Conservation (phyloP, 2,797 vertebrate genomes). For the Pelochelys cantorii region DNA sequence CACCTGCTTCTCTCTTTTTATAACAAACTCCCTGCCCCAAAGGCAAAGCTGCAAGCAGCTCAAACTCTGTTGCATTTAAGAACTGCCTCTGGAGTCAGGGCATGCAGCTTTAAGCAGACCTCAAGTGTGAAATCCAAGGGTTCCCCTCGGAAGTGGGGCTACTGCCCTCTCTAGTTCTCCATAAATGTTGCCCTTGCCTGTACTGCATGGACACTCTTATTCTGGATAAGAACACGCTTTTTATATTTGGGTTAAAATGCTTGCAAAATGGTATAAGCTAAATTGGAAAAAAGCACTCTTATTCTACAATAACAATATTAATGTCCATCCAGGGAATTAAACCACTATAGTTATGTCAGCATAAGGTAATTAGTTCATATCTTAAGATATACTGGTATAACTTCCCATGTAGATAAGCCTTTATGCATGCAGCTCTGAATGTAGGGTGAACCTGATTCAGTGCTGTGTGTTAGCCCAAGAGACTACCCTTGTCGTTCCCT, state of each 20-base stretch:
- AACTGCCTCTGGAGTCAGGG: too few relatives aligned
- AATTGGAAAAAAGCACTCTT: neutral
- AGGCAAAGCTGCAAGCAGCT: too few relatives aligned
- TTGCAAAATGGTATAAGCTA: neutral
- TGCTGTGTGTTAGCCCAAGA: neutral
- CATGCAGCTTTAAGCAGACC: too few relatives aligned
- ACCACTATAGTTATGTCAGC: neutral
- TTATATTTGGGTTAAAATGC: neutral
- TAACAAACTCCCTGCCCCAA: too few relatives aligned
- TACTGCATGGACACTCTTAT: neutral
- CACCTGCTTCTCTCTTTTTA: too few relatives aligned
- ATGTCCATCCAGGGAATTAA: neutral
- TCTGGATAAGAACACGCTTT: neutral
- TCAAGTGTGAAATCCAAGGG: too few relatives aligned
- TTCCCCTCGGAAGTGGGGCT: too few relatives aligned
- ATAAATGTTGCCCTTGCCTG: too few relatives aligned
- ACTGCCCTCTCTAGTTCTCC: too few relatives aligned
- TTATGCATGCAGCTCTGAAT: neutral
- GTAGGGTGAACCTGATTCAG: rapidly evolving
- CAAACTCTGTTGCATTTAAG: too few relatives aligned
- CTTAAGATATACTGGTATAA: neutral
- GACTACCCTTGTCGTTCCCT: neutral
- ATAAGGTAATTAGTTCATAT: neutral
- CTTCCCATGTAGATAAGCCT: neutral
- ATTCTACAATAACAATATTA: neutral